phyloP scores from a whole-genome alignment of 1,140 invertebrate species.

The Scaptomyza pallida region DNA sequence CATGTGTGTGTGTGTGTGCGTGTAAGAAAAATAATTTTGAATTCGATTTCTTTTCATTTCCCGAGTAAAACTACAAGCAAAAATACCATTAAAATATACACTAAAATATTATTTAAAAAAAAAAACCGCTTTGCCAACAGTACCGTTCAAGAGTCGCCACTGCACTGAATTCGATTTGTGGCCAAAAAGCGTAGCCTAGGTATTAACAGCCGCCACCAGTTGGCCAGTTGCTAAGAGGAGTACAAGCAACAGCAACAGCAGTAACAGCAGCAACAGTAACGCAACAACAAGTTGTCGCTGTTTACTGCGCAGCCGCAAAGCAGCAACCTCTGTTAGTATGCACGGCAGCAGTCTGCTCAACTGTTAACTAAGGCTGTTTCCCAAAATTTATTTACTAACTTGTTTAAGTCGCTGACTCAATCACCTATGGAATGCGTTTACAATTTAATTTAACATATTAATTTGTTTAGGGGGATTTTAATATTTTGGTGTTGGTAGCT shows the following conservation, averaged over 20 bases:
- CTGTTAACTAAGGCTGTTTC: too few species aligned
- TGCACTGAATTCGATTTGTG: constrained; percentile 75
- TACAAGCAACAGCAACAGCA: constrained; percentile 15
- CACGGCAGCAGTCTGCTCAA: not conserved
- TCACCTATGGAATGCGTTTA: too few species aligned
- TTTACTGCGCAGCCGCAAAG: constrained; percentile 62
- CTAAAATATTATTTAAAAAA: not conserved
- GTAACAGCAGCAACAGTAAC: constrained; percentile 21
- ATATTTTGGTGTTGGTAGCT: too few species aligned
- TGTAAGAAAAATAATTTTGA: constrained; percentile 11
- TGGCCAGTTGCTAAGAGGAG: constrained; percentile 20
- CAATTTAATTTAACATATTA: too few species aligned
- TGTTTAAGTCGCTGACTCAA: too few species aligned
- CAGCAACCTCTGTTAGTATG: not conserved
- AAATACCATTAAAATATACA: constrained; percentile 8
- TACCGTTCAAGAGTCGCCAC: constrained; percentile 83
- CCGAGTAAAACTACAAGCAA: constrained; percentile 10
- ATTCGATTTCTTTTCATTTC: constrained; percentile 22
- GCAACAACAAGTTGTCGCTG: constrained; percentile 34
- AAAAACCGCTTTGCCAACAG: constrained; percentile 69
- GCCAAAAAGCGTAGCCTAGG: constrained; percentile 68
- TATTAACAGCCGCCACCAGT: constrained; percentile 27
- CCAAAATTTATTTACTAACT: too few species aligned
- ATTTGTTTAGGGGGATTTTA: too few species aligned
- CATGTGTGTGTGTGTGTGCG: too few species aligned